These are phyloP conservation scores for Nymphalis io DNA, from an alignment of 1,140 invertebrate genomes.

Conservation along the genomic window DNA sequence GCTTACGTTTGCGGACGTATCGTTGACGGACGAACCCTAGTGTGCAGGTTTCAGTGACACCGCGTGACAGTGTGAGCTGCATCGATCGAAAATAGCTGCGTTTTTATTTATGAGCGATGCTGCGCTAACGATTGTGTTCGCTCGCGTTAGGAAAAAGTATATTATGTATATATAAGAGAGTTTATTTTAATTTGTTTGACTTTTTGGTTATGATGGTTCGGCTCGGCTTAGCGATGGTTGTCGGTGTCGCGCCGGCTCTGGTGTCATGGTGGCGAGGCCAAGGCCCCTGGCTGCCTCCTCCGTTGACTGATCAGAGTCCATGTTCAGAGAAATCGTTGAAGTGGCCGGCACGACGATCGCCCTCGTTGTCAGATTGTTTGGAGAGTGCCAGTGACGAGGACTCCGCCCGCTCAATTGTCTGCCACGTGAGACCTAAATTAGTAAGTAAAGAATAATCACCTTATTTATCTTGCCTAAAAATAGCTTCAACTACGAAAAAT, in stretches of 20 bases:
- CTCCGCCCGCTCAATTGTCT: slow-evolving; percentile 72
- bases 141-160: slow-evolving; percentile 6
- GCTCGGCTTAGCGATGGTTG: slow-evolving; percentile 72
- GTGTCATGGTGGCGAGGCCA: slow-evolving; percentile 73
- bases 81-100: slow-evolving; percentile 62
- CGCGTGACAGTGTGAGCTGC: slow-evolving; percentile 52
- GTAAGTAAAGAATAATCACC: slow-evolving; percentile 52
- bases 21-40: slow-evolving; percentile 52
- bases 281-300: slow-evolving; percentile 51
- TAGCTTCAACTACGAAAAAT: too few relatives aligned
- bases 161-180: slow-evolving; percentile 33
- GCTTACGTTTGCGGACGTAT: slow-evolving; percentile 33
- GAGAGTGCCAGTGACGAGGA: slow-evolving; percentile 74
- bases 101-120: slow-evolving; percentile 66
- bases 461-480: too few relatives aligned
- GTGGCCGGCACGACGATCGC: slow-evolving; percentile 64
- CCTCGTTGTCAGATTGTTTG: slow-evolving; percentile 71
- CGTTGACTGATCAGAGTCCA: slow-evolving; percentile 47
- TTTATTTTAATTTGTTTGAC: slow-evolving; percentile 21
- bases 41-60: slow-evolving; percentile 49
- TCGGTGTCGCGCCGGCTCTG: slow-evolving; percentile 72
- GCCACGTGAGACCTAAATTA: slow-evolving; percentile 70
- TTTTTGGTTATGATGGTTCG: slow-evolving; percentile 59
- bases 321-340: slow-evolving; percentile 55
- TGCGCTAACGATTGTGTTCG: slow-evolving; percentile 25